Evolutionary conservation across 2,113 vertebrate genomes (phyloP).

Genomic region (Anas platyrhynchos): DNA sequence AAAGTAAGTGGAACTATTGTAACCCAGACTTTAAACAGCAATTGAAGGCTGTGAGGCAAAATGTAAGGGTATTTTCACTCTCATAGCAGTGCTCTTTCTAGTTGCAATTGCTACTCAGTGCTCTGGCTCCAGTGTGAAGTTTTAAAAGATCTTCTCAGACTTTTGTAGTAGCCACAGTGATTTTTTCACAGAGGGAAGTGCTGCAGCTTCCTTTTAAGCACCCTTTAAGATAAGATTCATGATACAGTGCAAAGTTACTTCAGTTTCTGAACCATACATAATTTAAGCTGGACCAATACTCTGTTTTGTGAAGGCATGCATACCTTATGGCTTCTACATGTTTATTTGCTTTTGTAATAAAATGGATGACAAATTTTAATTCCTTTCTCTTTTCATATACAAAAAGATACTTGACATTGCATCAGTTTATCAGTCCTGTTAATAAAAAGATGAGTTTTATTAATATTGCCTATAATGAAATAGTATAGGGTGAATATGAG

Average conservation of each 20-base stretch:
- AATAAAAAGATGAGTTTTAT: slow-evolving; percentile 63
- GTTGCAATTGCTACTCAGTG: background rate
- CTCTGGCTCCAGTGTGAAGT: background rate
- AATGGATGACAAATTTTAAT: slow-evolving; percentile 58
- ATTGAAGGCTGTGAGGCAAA: background rate
- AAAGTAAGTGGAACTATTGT: background rate
- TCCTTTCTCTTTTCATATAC: slow-evolving; percentile 53
- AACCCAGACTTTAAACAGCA: background rate
- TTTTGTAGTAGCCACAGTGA: background rate
- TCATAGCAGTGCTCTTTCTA: background rate
- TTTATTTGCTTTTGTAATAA: slow-evolving; percentile 23
- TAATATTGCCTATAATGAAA: slow-evolving; percentile 56
- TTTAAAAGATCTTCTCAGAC: background rate
- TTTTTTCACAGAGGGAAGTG: background rate
- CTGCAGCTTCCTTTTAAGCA: background rate
- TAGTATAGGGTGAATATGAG: slow-evolving; percentile 39
- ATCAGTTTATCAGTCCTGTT: slow-evolving; percentile 62
- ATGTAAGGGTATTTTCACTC: background rate
- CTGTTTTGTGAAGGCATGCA: background rate
- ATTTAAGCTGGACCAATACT: background rate
- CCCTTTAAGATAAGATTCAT: background rate
- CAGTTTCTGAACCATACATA: background rate
- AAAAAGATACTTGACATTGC: slow-evolving; percentile 38
- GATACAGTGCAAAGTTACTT: background rate
- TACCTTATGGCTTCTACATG: slow-evolving; percentile 36